These are phyloP conservation scores for Euwallacea fornicatus DNA, from an alignment of 1,140 invertebrate species.

Conservation along the genomic window DNA sequence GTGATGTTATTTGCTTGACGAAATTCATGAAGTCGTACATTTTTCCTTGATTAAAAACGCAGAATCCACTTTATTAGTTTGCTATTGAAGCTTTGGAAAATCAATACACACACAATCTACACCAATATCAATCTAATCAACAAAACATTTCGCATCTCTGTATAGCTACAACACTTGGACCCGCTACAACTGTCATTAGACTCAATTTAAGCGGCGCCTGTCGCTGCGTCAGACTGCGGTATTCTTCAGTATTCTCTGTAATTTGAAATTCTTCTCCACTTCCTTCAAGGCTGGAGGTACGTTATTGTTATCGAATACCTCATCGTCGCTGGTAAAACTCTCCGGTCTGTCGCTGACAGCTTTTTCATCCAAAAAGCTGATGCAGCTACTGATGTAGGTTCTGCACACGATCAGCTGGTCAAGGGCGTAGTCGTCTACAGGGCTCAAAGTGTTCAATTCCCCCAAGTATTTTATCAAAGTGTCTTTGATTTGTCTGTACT, in stretches of 20 bases:
- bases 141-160: too few relatives aligned
- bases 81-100: too few relatives aligned
- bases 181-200: too few relatives aligned
- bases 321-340: conserved; percentile 32
- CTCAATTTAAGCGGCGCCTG: too few relatives aligned
- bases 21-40: too few relatives aligned
- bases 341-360: conserved; percentile 14
- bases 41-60: too few relatives aligned
- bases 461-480: conserved; percentile 16
- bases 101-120: too few relatives aligned
- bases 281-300: conserved; percentile 14
- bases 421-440: conserved; percentile 30
- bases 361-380: conserved; percentile 43
- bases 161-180: too few relatives aligned
- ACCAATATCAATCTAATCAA: too few relatives aligned
- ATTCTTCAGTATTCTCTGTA: conserved; percentile 34
- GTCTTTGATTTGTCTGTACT: conserved; percentile 34
- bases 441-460: conserved; percentile 16
- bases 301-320: conserved; percentile 39
- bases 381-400: conserved; percentile 43
- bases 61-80: too few relatives aligned
- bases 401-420: conserved; percentile 38
- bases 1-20: too few relatives aligned
- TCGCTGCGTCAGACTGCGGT: conserved; percentile 21
- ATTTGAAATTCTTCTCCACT: conserved; percentile 21